Percentiles rank a stretch among this genome's conserved stretches.
Evolutionary conservation across 2,797 vertebrate species (phyloP).

Genomic region (Halcyon badia): DNA sequence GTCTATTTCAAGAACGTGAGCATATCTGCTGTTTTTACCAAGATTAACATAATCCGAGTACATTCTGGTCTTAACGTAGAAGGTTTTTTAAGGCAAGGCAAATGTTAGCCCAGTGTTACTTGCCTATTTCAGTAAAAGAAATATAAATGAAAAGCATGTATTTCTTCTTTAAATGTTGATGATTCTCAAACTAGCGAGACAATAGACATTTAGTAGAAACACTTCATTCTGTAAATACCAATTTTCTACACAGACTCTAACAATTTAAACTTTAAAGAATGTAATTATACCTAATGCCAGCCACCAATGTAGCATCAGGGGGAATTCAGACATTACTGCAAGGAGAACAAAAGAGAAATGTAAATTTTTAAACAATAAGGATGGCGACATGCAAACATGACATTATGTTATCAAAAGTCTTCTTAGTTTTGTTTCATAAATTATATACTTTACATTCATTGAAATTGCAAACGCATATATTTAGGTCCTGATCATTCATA

Average conservation of each 20-base stretch:
- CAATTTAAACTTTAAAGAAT: not conserved
- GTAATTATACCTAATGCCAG: conserved; percentile 85
- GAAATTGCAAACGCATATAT: not conserved
- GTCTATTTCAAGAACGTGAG: not conserved
- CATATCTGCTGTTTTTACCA: not conserved
- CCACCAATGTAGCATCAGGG: conserved; percentile 90
- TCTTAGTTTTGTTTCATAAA: not conserved
- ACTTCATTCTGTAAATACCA: not conserved
- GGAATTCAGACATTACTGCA: conserved; percentile 91
- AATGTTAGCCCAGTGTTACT: not conserved
- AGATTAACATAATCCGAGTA: not conserved
- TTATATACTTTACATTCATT: not conserved
- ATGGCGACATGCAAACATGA: not conserved
- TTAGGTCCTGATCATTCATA: not conserved
- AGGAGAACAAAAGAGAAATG: conserved; percentile 31
- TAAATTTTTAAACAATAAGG: not conserved
- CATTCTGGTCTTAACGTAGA: not conserved
- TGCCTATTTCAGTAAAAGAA: not conserved
- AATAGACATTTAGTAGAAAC: not conserved
- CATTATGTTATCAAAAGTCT: not conserved
- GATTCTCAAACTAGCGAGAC: not conserved
- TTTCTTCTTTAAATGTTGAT: not conserved
- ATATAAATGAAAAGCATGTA: not conserved
- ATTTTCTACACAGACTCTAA: not conserved
- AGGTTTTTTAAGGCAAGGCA: not conserved